phyloP scores from a whole-genome alignment of 2,797 vertebrate species.

The Gobionotothen gibberifrons region DNA sequence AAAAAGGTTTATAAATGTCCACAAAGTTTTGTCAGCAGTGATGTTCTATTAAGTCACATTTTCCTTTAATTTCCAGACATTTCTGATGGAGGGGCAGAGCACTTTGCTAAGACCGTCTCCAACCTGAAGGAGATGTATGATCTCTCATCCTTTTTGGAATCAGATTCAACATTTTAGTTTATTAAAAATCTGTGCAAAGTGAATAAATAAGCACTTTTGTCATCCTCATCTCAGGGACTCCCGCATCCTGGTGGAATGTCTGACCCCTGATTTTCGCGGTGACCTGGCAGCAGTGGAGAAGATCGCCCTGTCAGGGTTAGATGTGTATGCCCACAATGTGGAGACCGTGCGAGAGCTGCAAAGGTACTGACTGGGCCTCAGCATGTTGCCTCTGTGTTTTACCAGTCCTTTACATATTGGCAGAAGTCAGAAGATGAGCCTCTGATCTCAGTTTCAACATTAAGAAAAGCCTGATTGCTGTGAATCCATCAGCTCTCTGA shows the following conservation, averaged over 20 bases:
- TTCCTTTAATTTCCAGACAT: constrained; percentile 83
- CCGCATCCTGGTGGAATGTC: constrained; percentile 93
- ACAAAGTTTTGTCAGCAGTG: neutral
- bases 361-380: constrained; percentile 78
- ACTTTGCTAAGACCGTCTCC: constrained; percentile 92
- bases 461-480: neutral
- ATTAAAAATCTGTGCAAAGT: neutral
- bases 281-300: constrained; percentile 91
- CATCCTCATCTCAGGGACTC: constrained; percentile 81
- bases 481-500: neutral
- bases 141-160: neutral
- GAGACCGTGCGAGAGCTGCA: constrained; percentile 96
- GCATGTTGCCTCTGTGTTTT: neutral
- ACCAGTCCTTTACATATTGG: neutral
- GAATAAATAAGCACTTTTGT: neutral
- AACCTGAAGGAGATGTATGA: constrained; percentile 92
- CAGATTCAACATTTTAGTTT: neutral
- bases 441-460: neutral
- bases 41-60: neutral
- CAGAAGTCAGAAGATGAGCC: neutral
- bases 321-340: constrained; percentile 97
- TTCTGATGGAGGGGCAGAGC: constrained; percentile 92
- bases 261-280: constrained; percentile 96
- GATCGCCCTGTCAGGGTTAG: constrained; percentile 90
- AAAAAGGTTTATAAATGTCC: neutral